Percentiles rank a stretch among this genome's conserved stretches.
phyloP scores from a whole-genome alignment of 2,113 vertebrate genomes.

The Ailuropoda melanoleuca region DNA sequence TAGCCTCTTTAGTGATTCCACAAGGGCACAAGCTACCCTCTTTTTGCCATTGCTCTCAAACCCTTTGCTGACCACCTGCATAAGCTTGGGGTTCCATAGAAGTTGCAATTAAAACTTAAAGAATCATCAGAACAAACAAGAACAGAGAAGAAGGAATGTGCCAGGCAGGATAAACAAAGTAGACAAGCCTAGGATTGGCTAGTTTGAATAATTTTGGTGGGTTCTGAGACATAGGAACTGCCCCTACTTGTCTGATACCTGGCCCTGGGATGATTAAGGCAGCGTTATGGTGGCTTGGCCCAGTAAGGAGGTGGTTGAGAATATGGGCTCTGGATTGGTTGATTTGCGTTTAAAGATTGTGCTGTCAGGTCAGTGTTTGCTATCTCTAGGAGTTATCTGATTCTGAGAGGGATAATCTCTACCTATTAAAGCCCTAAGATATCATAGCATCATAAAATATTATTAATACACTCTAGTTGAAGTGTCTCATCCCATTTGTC shows the following conservation, averaged over 20 bases:
- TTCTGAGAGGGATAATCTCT: not conserved
- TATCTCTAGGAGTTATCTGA: not conserved
- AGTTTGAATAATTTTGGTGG: not conserved
- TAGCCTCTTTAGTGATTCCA: not conserved
- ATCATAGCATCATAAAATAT: not conserved
- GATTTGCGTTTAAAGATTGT: not conserved
- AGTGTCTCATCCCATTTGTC: not conserved
- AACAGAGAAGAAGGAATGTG: not conserved
- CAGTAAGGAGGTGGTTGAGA: not conserved
- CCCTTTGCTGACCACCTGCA: not conserved
- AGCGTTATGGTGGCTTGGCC: not conserved
- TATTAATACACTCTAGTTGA: not conserved
- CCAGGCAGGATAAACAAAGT: not conserved
- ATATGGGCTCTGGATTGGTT: not conserved
- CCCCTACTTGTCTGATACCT: not conserved
- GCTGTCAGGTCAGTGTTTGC: not conserved
- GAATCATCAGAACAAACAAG: not conserved
- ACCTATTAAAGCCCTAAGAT: not conserved
- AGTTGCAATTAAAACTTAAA: not conserved
- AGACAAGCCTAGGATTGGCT: not conserved
- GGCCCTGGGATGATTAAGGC: not conserved
- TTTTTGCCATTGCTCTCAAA: not conserved
- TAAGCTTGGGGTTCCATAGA: not conserved
- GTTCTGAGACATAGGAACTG: not conserved
- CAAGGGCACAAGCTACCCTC: not conserved